Conservation (phyloP, 2,113 vertebrate genomes). For the Seriola dumerili region DNA sequence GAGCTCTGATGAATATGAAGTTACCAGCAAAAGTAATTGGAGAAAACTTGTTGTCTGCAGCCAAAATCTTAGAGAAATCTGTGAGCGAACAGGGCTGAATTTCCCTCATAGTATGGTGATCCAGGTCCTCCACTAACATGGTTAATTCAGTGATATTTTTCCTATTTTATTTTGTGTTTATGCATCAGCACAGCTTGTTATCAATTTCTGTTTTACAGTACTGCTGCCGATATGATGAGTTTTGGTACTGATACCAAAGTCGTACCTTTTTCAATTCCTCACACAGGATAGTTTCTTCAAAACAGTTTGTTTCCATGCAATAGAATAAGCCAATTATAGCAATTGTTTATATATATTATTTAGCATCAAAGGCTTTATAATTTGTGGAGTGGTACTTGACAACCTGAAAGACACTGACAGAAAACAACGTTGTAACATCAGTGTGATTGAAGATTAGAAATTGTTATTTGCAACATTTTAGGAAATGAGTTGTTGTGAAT, state of each 20-base stretch:
- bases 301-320: too few relatives aligned
- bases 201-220: not conserved
- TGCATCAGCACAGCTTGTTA: not conserved
- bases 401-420: not conserved
- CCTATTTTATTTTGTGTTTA: not conserved
- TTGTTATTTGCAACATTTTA: not conserved
- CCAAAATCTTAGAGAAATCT: not conserved
- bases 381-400: not conserved
- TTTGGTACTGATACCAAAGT: too few relatives aligned
- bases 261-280: too few relatives aligned
- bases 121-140: not conserved
- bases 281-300: too few relatives aligned
- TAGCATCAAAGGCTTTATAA: not conserved
- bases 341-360: not conserved
- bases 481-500: not conserved
- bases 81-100: not conserved
- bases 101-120: not conserved
- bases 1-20: not conserved
- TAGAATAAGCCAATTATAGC: too few relatives aligned
- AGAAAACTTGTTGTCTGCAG: not conserved
- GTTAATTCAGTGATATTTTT: too few relatives aligned
- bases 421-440: too few relatives aligned
- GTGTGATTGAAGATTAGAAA: not conserved
- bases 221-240: not conserved
- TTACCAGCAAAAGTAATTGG: not conserved